Conservation (phyloP, 2,113 vertebrate species). For the Salvelinus sp. region DNA sequence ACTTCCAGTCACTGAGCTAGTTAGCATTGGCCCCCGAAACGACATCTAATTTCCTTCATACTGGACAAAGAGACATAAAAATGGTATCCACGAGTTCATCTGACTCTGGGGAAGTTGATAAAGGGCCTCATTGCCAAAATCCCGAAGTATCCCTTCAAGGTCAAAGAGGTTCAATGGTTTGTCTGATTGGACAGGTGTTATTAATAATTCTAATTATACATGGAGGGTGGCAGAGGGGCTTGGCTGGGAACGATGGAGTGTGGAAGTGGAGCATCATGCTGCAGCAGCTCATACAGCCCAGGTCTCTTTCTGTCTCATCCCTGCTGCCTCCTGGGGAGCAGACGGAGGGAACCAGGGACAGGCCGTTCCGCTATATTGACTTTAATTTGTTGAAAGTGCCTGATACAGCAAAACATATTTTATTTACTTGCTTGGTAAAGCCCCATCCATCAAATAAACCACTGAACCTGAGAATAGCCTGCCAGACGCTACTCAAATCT, state of each 20-base stretch:
- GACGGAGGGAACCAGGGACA: constrained; percentile 16
- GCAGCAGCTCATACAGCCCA: not conserved
- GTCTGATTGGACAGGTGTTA: not conserved
- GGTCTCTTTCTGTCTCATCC: not conserved
- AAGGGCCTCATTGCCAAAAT: too few species aligned
- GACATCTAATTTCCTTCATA: too few species aligned
- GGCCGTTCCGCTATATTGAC: constrained; percentile 51
- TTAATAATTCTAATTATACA: not conserved
- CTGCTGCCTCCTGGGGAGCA: constrained; percentile 14
- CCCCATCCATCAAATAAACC: constrained; percentile 49
- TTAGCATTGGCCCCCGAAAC: too few species aligned
- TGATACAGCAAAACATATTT: constrained; percentile 60
- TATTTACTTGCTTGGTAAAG: constrained; percentile 57
- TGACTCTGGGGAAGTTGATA: too few species aligned
- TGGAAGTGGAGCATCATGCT: not conserved
- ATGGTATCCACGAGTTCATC: too few species aligned
- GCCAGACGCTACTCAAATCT: constrained; percentile 28
- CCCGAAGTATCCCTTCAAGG: too few species aligned
- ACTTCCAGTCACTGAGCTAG: too few species aligned
- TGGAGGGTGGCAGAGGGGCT: not conserved
- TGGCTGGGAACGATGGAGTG: constrained; percentile 13
- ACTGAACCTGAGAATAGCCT: constrained; percentile 50
- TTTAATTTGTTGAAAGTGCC: constrained; percentile 59
- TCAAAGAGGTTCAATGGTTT: not conserved
- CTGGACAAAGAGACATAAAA: too few species aligned